Conservation (phyloP, 2,113 vertebrate genomes). For the Odocoileus virginianus region DNA sequence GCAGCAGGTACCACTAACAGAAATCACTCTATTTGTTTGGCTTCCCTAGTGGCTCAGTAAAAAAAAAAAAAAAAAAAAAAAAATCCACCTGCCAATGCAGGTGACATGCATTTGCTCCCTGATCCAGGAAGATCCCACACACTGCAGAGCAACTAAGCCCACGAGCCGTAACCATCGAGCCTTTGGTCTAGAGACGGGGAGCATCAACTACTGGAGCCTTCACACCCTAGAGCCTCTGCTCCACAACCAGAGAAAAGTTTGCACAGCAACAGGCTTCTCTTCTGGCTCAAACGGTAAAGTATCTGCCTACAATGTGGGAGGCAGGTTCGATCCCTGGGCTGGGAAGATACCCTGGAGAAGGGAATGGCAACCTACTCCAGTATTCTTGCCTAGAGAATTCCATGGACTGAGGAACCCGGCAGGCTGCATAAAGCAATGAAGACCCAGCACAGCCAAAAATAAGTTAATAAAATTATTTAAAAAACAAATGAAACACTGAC, state of each 20-base stretch:
- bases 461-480: neutral
- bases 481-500: neutral
- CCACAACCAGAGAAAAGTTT: neutral
- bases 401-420: neutral
- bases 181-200: neutral
- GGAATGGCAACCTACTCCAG: neutral
- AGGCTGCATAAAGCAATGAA: neutral
- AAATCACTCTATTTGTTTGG: neutral
- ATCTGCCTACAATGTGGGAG: neutral
- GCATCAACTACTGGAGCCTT: accelerated
- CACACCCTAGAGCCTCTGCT: neutral
- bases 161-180: neutral
- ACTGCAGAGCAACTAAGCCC: neutral
- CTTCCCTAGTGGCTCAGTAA: neutral
- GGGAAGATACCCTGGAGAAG: neutral
- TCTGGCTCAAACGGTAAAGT: neutral
- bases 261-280: neutral
- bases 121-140: neutral
- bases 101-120: neutral
- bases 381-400: neutral
- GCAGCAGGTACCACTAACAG: neutral
- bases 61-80: neutral
- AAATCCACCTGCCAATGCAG: neutral
- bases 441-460: neutral
- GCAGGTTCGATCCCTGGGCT: neutral